phyloP scores from a whole-genome alignment of 1,140 invertebrate genomes.

The Harpegnathos saltator region DNA sequence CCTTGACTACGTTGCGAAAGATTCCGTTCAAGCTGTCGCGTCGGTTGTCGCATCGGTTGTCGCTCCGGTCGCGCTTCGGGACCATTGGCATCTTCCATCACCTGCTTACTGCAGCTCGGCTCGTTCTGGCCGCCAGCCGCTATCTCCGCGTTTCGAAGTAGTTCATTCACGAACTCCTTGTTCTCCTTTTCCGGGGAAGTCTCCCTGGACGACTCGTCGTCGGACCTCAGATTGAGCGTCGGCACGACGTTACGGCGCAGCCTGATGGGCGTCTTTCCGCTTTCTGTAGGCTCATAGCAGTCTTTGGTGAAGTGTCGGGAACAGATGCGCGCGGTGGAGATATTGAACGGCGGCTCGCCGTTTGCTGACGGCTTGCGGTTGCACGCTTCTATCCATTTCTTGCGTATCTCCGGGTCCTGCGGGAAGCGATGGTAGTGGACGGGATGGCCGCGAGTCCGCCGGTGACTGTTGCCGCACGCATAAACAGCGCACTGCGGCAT shows the following conservation, averaged over 20 bases:
- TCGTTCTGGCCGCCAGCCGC: slow-evolving; percentile 43
- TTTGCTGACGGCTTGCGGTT: slow-evolving; percentile 84
- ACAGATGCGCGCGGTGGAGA: slow-evolving; percentile 87
- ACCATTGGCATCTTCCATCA: not conserved
- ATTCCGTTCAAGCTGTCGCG: no score
- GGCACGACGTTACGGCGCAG: slow-evolving; percentile 87
- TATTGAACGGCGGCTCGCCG: slow-evolving; percentile 85
- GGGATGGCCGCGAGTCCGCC: slow-evolving; percentile 86
- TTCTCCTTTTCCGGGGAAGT: no score
- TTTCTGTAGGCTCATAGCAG: slow-evolving; percentile 83
- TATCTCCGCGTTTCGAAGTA: slow-evolving; percentile 69
- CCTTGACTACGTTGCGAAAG: no score
- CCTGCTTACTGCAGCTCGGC: slow-evolving; percentile 41
- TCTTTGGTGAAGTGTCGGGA: slow-evolving; percentile 87
- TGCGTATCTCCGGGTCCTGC: slow-evolving; percentile 85
- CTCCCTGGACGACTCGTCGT: no score
- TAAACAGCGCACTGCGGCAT: slow-evolving; percentile 88
- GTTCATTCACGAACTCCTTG: no score
- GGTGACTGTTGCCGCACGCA: slow-evolving; percentile 87
- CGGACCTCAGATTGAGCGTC: slow-evolving; percentile 83
- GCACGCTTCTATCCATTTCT: slow-evolving; percentile 86
- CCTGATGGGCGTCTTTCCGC: slow-evolving; percentile 80
- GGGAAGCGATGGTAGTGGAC: slow-evolving; percentile 88
- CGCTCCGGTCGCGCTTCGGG: no score
- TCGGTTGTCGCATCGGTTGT: no score